Evolutionary conservation across 2,888 invertebrate species (phyloP).

Genomic region (Chelonus formosanus): DNA sequence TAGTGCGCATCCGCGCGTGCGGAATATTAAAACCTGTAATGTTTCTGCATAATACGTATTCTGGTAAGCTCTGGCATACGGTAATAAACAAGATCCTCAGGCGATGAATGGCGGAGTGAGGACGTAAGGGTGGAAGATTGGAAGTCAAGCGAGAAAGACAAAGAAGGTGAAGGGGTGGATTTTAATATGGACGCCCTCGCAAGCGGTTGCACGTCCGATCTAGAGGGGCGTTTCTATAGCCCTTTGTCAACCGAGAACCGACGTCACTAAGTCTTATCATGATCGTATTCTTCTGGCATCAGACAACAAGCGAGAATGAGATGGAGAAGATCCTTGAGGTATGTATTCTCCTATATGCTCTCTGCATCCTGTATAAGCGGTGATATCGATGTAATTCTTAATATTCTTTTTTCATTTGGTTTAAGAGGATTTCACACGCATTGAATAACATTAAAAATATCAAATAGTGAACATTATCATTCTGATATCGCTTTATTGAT

Average conservation of each 20-base stretch:
- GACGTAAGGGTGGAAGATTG: slow-evolving; percentile 40
- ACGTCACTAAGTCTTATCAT: slow-evolving; percentile 59
- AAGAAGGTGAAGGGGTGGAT: slow-evolving; percentile 41
- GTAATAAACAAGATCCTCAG: slow-evolving; percentile 52
- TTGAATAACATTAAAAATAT: no score
- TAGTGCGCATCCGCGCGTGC: slow-evolving; percentile 16
- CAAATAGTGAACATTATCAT: no score
- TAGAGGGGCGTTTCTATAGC: slow-evolving; percentile 58
- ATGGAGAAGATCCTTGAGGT: slow-evolving; percentile 17
- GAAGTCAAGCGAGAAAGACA: background rate
- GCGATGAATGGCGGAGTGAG: slow-evolving; percentile 31
- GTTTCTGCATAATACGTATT: slow-evolving; percentile 38
- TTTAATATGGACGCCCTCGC: slow-evolving; percentile 61
- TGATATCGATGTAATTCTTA: no score
- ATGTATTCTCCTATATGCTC: slow-evolving; percentile 2
- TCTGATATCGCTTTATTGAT: no score
- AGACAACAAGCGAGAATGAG: slow-evolving; percentile 19
- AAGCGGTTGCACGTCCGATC: slow-evolving; percentile 58
- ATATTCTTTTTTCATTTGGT: background rate
- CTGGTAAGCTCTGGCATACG: slow-evolving; percentile 42
- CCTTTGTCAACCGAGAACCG: slow-evolving; percentile 61
- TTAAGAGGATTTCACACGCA: no score
- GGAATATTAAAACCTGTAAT: slow-evolving; percentile 23
- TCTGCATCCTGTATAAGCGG: background rate
- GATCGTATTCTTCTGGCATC: slow-evolving; percentile 47